These are phyloP conservation scores for Cranoglanis bouderius DNA, from an alignment of 2,113 vertebrate genomes.

Conservation along the genomic window DNA sequence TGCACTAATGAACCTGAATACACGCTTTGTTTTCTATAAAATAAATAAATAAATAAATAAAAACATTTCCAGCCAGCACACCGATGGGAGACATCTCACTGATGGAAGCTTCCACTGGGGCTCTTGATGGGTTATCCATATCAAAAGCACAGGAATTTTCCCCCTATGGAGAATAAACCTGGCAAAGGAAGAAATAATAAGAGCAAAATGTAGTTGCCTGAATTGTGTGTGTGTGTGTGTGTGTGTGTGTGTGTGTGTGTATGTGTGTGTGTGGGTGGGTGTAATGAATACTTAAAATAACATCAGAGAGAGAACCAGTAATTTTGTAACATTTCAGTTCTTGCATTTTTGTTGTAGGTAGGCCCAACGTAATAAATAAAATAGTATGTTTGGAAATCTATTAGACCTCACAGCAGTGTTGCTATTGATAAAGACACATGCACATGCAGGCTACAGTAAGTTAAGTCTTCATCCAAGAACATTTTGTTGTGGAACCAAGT, in stretches of 20 bases:
- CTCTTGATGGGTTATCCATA: slow-evolving; percentile 35
- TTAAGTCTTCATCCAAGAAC: not conserved
- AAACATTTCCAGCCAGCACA: slow-evolving; percentile 34
- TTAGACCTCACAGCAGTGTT: not conserved
- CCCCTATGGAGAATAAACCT: slow-evolving; percentile 3
- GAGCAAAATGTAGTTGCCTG: not conserved
- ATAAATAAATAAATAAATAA: not conserved
- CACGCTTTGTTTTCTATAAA: slow-evolving; percentile 46
- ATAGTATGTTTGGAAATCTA: not conserved
- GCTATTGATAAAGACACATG: not conserved
- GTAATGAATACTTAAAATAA: not conserved
- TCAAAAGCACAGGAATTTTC: not conserved
- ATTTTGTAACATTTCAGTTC: no score
- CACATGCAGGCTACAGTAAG: not conserved
- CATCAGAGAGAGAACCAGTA: no score
- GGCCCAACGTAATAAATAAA: not conserved
- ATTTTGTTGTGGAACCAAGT: not conserved
- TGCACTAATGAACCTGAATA: slow-evolving; percentile 53
- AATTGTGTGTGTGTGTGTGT: not conserved
- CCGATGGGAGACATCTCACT: slow-evolving; percentile 22
- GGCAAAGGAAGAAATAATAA: slow-evolving; percentile 5
- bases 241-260: not conserved
- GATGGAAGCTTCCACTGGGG: slow-evolving; percentile 30
- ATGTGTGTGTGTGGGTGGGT: no score
- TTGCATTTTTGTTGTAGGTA: not conserved